Evolutionary conservation across 2,797 vertebrate species (phyloP), one percentile per base, ranked within the genome.

Genomic region (Enteromius fasciolatus): DNA sequence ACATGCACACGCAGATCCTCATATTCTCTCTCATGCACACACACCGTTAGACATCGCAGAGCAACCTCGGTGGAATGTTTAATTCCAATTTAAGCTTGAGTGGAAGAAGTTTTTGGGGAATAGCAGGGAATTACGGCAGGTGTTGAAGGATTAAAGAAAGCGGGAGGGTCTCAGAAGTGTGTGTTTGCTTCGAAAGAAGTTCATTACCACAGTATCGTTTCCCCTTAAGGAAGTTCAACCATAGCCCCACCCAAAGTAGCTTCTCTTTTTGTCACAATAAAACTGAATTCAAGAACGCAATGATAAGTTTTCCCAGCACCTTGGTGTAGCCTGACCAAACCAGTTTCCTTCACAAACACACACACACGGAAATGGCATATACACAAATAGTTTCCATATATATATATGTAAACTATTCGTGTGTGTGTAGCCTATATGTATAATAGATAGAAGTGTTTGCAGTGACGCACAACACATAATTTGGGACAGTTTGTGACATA

Each of bases 181-280:
- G 33, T 44, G 59, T 78, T 78, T 78, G 41, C 61, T 66, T 66
- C 46, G 31, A 66, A 50, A 46, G 18, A 50, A 81, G 18, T 61
- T 80, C 8, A 48, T 80, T 63, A 50, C 20, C 20, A 73, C 41
- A 72, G 57, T 81, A 20, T 81, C 9, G 50, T 81, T 81, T 81
- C 79, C 69, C 41, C 28, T 72, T 12, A 48, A 31, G 54, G 54
- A 63, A 72, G 54, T 81, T 48, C 31, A 81, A 20, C 69, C 5
- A 2, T 50, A 36, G 44, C 10, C 44, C n/a, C 68, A 48, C 79
- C 68, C 41, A 73, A 63, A 50, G 39, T 33, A 50, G n/a, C 41
- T 73, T 73, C 69, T 72, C 68, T 50, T 73, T 81, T 73, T 63
- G 44, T 81, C 15, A 36, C 23, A 54, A 5, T 57, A 25, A 57